Conservation (phyloP, 2,113 vertebrate species). For the Epinephelus lanceolatus region DNA sequence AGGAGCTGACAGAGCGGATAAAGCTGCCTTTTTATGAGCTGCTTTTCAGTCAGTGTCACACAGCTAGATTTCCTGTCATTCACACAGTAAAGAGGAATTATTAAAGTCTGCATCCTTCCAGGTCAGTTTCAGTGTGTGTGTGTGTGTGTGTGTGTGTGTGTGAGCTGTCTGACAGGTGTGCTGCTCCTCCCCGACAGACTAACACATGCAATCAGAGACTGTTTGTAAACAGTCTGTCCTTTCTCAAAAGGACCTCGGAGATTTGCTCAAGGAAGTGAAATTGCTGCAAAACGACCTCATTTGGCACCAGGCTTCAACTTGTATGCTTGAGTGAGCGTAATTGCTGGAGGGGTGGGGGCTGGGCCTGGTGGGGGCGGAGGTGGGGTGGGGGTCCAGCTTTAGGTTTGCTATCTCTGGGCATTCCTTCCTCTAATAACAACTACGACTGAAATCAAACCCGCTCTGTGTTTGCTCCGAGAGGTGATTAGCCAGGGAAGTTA, state of each 20-base stretch:
- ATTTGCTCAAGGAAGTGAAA: slow-evolving; percentile 90
- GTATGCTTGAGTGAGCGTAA: slow-evolving; percentile 89
- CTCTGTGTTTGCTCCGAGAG: slow-evolving; percentile 84
- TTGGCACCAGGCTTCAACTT: slow-evolving; percentile 86
- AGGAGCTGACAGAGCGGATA: slow-evolving; percentile 8
- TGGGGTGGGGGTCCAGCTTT: slow-evolving; percentile 77
- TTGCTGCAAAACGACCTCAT: slow-evolving; percentile 90
- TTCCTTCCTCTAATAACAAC: slow-evolving; percentile 88
- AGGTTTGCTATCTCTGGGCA: slow-evolving; percentile 86
- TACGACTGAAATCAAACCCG: slow-evolving; percentile 84
- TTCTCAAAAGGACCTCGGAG: slow-evolving; percentile 89
- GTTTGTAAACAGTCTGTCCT: slow-evolving; percentile 93
- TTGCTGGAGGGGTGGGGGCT: slow-evolving; percentile 74
- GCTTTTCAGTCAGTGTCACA: neutral
- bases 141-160: slow-evolving; percentile 1
- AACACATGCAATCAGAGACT: slow-evolving; percentile 85
- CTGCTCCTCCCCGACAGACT: slow-evolving; percentile 22
- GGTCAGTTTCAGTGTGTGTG: neutral
- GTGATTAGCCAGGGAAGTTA: slow-evolving; percentile 87
- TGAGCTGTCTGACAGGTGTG: slow-evolving; percentile 65
- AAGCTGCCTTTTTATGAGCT: slow-evolving; percentile 13
- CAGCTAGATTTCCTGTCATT: neutral
- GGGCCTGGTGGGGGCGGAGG: neutral
- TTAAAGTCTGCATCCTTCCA: neutral
- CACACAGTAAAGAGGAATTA: neutral